These are phyloP conservation scores for Atethmia centrago DNA, from an alignment of 2,888 invertebrate genomes.

Conservation along the genomic window DNA sequence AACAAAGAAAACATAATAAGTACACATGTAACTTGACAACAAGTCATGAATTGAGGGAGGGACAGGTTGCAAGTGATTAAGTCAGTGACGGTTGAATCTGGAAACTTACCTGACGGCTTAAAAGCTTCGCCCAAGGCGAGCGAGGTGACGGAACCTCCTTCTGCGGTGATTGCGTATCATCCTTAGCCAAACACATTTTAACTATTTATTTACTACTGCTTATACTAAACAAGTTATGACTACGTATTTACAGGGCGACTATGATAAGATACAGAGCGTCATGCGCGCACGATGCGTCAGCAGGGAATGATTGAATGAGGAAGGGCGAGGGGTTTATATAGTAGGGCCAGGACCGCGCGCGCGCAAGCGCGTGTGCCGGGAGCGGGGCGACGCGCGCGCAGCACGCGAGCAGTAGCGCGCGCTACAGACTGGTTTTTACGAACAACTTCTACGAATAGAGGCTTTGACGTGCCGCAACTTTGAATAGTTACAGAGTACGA, in stretches of 20 bases:
- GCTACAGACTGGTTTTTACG: slow-evolving; percentile 85
- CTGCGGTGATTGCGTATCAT: slow-evolving; percentile 84
- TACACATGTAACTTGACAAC: slow-evolving; percentile 27
- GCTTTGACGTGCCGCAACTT: slow-evolving; percentile 87
- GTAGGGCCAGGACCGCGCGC: slow-evolving; percentile 70
- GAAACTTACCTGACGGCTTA: slow-evolving; percentile 89
- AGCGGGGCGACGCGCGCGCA: slow-evolving; percentile 80
- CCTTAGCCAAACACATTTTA: slow-evolving; percentile 90
- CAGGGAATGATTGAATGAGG: slow-evolving; percentile 87
- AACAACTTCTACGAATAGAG: slow-evolving; percentile 86
- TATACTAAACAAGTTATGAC: slow-evolving; percentile 80
- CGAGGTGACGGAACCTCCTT: slow-evolving; percentile 86
- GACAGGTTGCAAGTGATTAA: slow-evolving; percentile 10
- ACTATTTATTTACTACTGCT: slow-evolving; percentile 74
- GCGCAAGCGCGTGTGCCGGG: slow-evolving; percentile 76
- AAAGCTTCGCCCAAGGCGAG: slow-evolving; percentile 90
- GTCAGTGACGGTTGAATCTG: slow-evolving; percentile 20
- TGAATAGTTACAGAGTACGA: slow-evolving; percentile 72
- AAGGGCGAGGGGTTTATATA: slow-evolving; percentile 86
- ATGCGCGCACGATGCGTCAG: slow-evolving; percentile 83
- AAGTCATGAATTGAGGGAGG: slow-evolving; percentile 29
- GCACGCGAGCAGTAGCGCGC: slow-evolving; percentile 88
- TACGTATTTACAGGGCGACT: slow-evolving; percentile 86
- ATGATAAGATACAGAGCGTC: slow-evolving; percentile 76
- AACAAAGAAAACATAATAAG: slow-evolving; percentile 75